Evolutionary conservation across 2,888 invertebrate species (phyloP).

Genomic region (Trichopoda pennipes): DNA sequence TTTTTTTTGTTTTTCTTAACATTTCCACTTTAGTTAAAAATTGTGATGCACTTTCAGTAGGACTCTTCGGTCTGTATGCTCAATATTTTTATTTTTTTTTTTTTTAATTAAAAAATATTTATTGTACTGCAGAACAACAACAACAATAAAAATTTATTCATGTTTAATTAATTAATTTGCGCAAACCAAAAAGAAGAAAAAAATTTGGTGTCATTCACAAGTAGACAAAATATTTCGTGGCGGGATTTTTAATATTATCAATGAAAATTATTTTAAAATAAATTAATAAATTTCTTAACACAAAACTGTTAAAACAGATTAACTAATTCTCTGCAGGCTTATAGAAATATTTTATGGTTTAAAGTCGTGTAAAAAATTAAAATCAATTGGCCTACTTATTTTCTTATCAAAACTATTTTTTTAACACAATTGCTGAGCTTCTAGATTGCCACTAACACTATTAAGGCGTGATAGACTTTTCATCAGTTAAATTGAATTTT

Average conservation of each 20-base stretch:
- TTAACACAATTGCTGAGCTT: too few species aligned
- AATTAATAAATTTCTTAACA: not conserved
- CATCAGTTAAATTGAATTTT: too few species aligned
- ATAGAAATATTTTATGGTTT: too few species aligned
- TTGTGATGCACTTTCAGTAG: not conserved
- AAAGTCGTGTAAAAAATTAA: too few species aligned
- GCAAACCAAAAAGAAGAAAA: constrained; percentile 46
- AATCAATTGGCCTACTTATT: too few species aligned
- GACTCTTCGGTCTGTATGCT: not conserved
- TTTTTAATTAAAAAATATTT: not conserved
- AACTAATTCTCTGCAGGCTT: too few species aligned
- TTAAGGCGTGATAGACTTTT: too few species aligned
- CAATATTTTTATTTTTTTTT: constrained; percentile 10
- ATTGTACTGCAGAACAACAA: not conserved
- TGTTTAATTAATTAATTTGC: constrained; percentile 10
- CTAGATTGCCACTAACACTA: too few species aligned
- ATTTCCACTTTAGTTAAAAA: not conserved
- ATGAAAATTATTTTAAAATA: not conserved
- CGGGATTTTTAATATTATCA: constrained; percentile 5
- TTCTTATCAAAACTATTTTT: too few species aligned
- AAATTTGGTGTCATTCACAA: constrained; percentile 35
- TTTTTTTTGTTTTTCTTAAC: not conserved
- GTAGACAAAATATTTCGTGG: not conserved
- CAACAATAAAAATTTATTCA: not conserved
- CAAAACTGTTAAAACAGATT: too few species aligned